Conservation (phyloP, 2,797 vertebrate genomes). For the Poeciliopsis paucimaculata region DNA sequence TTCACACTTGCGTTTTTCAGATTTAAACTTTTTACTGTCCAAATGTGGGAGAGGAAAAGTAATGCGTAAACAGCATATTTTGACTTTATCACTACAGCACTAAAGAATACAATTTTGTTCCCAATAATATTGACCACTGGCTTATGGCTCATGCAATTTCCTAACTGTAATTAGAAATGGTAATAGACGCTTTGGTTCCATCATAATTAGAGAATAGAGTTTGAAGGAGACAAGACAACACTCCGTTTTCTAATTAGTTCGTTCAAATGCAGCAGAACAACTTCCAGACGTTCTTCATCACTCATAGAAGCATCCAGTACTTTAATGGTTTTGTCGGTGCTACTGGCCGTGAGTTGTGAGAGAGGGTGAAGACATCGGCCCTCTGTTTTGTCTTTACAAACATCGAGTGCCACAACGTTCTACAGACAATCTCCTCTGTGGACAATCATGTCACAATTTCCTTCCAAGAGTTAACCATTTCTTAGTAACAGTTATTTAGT, state of each 20-base stretch:
- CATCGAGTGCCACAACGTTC: no score
- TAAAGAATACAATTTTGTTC: background rate
- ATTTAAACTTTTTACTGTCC: background rate
- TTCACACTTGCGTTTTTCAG: background rate
- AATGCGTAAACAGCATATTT: background rate
- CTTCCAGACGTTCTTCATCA: background rate
- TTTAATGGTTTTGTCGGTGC: background rate
- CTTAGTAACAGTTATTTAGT: no score
- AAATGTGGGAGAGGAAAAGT: background rate
- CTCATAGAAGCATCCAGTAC: background rate
- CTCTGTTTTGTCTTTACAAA: background rate
- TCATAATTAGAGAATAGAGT: background rate
- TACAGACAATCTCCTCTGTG: background rate
- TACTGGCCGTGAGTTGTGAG: no score
- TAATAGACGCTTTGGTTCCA: background rate
- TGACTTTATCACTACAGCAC: background rate
- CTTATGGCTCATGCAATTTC: conserved; percentile 1
- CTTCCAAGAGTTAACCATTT: no score
- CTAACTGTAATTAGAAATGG: conserved; percentile 1
- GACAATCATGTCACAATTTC: no score
- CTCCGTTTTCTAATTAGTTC: background rate
- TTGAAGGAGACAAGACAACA: background rate
- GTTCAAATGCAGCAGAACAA: background rate
- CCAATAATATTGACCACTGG: background rate
- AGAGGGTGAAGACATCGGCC: background rate